These are phyloP conservation scores for Leucophenga maculata DNA, from an alignment of 2,888 invertebrate genomes.

Conservation along the genomic window DNA sequence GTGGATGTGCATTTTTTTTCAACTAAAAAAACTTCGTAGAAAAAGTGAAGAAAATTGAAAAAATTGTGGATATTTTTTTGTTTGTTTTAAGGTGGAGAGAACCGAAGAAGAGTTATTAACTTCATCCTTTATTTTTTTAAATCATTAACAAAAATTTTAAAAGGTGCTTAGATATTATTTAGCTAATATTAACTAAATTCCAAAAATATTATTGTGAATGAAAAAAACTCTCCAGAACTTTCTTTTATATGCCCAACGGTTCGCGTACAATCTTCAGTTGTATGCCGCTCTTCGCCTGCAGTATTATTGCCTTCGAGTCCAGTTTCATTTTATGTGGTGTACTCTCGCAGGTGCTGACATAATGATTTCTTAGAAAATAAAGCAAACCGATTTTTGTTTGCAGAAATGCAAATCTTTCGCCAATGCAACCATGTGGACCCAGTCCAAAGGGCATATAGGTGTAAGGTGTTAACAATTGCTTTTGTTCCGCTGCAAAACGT, in stretches of 20 bases:
- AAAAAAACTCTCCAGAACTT: conserved; percentile 20
- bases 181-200: no score
- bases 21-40: no score
- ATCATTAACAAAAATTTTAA: no score
- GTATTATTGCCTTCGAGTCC: conserved; percentile 65
- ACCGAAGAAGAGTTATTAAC: no score
- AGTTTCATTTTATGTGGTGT: conserved; percentile 62
- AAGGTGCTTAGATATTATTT: neutral
- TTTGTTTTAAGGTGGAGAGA: no score
- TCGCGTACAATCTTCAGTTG: conserved; percentile 65
- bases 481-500: conserved; percentile 68
- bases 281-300: conserved; percentile 68
- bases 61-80: no score
- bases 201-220: no score
- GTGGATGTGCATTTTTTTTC: no score
- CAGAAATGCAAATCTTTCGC: conserved; percentile 69
- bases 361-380: conserved; percentile 67
- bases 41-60: no score
- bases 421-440: conserved; percentile 71
- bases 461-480: conserved; percentile 63
- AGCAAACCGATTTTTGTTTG: conserved; percentile 71
- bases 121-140: no score
- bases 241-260: conserved; percentile 52
- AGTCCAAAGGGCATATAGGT: conserved; percentile 71
- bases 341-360: conserved; percentile 58